These are phyloP conservation scores for Arvicanthis niloticus DNA, from an alignment of 2,113 vertebrate species.

Conservation along the genomic window DNA sequence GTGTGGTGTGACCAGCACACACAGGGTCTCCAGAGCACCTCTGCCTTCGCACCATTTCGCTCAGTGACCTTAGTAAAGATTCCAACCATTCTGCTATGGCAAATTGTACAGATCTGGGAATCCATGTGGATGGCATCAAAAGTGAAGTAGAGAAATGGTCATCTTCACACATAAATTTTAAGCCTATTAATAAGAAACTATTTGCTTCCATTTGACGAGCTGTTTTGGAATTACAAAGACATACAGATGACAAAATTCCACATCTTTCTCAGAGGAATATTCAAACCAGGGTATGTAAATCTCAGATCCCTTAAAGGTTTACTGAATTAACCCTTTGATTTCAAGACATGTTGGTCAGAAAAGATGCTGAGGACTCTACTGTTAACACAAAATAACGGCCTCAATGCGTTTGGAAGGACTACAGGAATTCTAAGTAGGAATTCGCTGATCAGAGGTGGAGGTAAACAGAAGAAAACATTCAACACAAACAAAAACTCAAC, in stretches of 20 bases:
- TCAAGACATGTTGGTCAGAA: background rate
- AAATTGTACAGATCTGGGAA: background rate
- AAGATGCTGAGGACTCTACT: background rate
- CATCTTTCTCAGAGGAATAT: conserved; percentile 7
- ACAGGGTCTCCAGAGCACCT: background rate
- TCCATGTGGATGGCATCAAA: background rate
- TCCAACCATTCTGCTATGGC: no score
- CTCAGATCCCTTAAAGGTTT: background rate
- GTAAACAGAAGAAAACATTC: background rate
- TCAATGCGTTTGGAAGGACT: background rate
- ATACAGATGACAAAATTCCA: conserved; percentile 41
- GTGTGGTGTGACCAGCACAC: background rate
- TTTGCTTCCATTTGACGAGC: background rate
- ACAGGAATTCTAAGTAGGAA: background rate
- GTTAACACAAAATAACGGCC: background rate
- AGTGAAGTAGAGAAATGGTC: background rate
- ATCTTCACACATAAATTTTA: background rate
- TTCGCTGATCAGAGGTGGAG: background rate
- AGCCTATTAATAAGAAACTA: background rate
- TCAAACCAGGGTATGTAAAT: conserved; percentile 14
- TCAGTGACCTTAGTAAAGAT: background rate
- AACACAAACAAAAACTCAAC: background rate
- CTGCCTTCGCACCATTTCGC: background rate
- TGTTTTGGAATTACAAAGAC: conserved; percentile 26
- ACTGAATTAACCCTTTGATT: background rate